Conservation (phyloP, 1,140 invertebrate genomes). For the Chrysomallon squamiferum region DNA sequence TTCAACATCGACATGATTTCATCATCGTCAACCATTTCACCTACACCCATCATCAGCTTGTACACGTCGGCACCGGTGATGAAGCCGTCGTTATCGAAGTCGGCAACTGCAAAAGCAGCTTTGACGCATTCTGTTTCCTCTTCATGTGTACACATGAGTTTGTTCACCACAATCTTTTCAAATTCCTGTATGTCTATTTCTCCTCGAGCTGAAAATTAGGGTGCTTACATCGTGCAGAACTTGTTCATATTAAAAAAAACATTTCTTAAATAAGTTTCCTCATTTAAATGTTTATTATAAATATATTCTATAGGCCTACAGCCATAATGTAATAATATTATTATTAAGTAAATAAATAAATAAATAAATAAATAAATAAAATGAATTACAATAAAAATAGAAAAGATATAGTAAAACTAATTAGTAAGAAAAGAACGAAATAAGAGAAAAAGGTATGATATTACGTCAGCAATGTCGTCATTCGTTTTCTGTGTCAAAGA, state of each 20-base stretch:
- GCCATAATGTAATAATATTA: too few relatives aligned
- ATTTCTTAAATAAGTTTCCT: too few relatives aligned
- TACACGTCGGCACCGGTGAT: constrained; percentile 42
- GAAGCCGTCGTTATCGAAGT: constrained; percentile 39
- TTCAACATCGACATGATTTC: constrained; percentile 46
- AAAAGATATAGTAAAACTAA: too few relatives aligned
- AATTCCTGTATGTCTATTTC: constrained; percentile 28
- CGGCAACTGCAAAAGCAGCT: constrained; percentile 38
- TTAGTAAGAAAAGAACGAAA: too few relatives aligned
- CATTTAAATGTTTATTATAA: too few relatives aligned
- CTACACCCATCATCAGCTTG: constrained; percentile 50
- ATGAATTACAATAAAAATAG: too few relatives aligned
- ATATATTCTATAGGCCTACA: too few relatives aligned
- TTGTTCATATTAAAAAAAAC: background rate
- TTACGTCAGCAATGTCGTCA: too few relatives aligned
- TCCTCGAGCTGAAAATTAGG: constrained; percentile 27
- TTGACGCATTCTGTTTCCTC: constrained; percentile 26
- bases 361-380: too few relatives aligned
- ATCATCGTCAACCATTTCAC: constrained; percentile 48
- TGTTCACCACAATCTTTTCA: constrained; percentile 26
- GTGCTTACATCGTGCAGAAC: background rate
- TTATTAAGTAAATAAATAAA: too few relatives aligned
- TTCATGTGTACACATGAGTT: constrained; percentile 12
- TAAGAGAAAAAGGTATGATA: too few relatives aligned
- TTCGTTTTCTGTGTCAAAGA: too few relatives aligned